Conservation (phyloP, 2,113 vertebrate species). For the Meriones unguiculatus region DNA sequence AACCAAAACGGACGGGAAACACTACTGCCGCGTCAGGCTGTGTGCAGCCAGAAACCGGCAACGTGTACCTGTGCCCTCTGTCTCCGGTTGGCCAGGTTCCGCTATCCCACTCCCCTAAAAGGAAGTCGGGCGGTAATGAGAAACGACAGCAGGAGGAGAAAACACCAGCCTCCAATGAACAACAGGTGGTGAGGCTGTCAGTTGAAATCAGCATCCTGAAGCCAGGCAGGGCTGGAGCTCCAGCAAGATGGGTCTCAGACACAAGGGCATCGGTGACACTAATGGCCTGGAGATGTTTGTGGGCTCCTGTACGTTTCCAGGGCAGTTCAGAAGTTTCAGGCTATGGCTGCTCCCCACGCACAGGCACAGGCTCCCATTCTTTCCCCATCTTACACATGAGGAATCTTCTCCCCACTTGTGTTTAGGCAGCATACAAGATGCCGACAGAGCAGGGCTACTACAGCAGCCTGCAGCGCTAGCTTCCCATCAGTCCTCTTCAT, state of each 20-base stretch:
- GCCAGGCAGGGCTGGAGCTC: slow-evolving; percentile 2
- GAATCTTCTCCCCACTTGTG: not conserved
- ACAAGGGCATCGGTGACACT: slow-evolving; percentile 3
- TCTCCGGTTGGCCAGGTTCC: not conserved
- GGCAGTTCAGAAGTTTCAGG: slow-evolving; percentile 57
- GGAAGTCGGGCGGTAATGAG: slow-evolving; percentile 55
- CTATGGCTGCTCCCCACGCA: slow-evolving; percentile 22
- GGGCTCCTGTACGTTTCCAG: slow-evolving; percentile 55
- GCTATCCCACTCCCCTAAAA: slow-evolving; percentile 21
- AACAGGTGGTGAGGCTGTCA: slow-evolving; percentile 60
- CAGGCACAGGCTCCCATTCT: slow-evolving; percentile 12
- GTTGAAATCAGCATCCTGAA: slow-evolving; percentile 53
- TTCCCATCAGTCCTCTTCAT: slow-evolving; percentile 5
- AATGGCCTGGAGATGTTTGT: slow-evolving; percentile 3
- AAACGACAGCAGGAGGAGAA: slow-evolving; percentile 61
- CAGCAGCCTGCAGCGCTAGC: not conserved
- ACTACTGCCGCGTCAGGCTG: not conserved
- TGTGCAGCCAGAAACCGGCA: not conserved
- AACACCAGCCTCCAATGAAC: slow-evolving; percentile 18
- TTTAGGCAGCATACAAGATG: slow-evolving; percentile 3
- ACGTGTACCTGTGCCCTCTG: not conserved
- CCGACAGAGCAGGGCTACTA: not conserved
- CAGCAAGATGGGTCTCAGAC: slow-evolving; percentile 4
- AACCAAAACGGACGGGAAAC: rapidly evolving
- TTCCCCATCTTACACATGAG: not conserved